Conservation (phyloP, 2,888 invertebrate species). For the Schizaphis graminum region DNA sequence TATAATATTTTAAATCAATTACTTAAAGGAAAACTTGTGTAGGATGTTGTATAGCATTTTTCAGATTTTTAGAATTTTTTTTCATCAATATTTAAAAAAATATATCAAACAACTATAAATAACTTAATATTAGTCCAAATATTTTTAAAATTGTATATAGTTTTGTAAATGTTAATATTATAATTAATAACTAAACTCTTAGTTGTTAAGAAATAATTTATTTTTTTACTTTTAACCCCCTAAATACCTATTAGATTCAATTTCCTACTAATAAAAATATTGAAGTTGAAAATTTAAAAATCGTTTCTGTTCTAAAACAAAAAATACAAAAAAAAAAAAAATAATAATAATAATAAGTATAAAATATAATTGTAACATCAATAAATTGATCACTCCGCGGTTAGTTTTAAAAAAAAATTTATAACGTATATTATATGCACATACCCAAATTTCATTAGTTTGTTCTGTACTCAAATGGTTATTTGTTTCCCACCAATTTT, state of each 20-base stretch:
- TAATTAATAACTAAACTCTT: too few relatives aligned
- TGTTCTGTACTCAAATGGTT: not conserved
- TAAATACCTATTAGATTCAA: not conserved
- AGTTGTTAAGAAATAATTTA: not conserved
- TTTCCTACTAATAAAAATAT: not conserved
- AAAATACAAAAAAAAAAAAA: not conserved
- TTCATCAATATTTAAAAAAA: not conserved
- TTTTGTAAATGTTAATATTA: too few relatives aligned
- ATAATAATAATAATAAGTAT: not conserved
- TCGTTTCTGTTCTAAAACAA: not conserved
- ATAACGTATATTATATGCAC: not conserved
- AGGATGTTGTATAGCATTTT: too few relatives aligned
- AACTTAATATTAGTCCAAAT: not conserved
- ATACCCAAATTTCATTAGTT: constrained; percentile 34
- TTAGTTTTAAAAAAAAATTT: not conserved
- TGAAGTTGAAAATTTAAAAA: not conserved
- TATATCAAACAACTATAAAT: not conserved
- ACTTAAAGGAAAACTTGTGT: not conserved
- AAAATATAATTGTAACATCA: not conserved
- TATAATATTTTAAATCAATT: not conserved
- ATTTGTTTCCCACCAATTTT: constrained; percentile 43
- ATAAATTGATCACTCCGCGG: not conserved
- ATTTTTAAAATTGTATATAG: not conserved
- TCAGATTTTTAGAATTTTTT: not conserved
- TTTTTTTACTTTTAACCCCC: not conserved